Evolutionary conservation across 2,888 invertebrate species (phyloP), one percentile per base, ranked within the genome.

Genomic region (Synergus japonicus): DNA sequence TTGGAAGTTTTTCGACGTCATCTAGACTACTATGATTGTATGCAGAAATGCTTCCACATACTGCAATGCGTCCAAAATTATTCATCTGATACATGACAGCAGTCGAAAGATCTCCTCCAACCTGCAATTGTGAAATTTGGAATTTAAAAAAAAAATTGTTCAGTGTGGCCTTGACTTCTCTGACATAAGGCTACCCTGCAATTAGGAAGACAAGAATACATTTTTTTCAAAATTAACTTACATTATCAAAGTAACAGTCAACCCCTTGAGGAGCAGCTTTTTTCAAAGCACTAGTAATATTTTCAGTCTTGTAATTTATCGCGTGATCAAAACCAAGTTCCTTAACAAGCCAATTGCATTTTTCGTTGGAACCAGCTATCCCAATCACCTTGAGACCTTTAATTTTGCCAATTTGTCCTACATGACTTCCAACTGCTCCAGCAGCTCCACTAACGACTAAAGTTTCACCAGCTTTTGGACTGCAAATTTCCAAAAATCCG

Each of bases 161-260:
- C 22, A 29, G 22, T 29, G 22, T 29, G 22, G 22, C 22, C 22
- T 29, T 29, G 22, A 49, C 15, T 49, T 49, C 15, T 2, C 22
- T 29, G 22, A 29, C 22, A 29, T 29, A 2, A 1, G 22, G 22
- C 22, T 2, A 29, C 22, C 13, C 4, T 49, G 49, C 15, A 15
- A 37, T 5, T 37, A 3, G 37, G 37, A 49, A 15, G 5, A 15
- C 1, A 12, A 12, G 29, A 13, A 29, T 29, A 13, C 4, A 76
- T 46, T 22, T 44, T 65, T 76, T 13, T 7, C 13, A 44, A 37
- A 58, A 15, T 54, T 15, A 8, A 91, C 94, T 90, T 92, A 96
- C 96, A 90, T 96, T 96, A 89, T 96, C 96, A 88, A 96, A 96
- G 87, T 95, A 96, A 87, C 96, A 95, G 88, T 96, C 96, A 0